Evolutionary conservation across 1,140 invertebrate species (phyloP), one percentile per base, ranked within the genome.

Genomic region (Heliconius hewitsoni): DNA sequence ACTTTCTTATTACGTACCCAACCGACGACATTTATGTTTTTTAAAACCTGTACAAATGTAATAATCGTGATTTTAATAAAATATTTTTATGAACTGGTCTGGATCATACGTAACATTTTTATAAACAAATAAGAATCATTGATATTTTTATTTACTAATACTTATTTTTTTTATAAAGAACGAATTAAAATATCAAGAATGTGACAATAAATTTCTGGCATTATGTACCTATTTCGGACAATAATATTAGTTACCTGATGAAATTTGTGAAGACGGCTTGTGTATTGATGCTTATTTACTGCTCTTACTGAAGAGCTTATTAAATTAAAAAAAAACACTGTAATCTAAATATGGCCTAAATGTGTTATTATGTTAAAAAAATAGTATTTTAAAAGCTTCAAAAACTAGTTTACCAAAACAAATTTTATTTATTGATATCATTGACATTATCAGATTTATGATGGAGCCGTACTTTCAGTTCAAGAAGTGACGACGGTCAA

Each of bases 1-100:
- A 90, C 86, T 87, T 85, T 90, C 87, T 85, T 82, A 83, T 81
- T 84, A 82, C 76, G 77, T 57, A 73, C 34, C n/a, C 52, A 42
- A 30, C 52, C 18, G 27, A 77, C 39, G 23, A 55, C 34, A 8
- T 78, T 60, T 78, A 52, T 75, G n/a, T 55, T 75, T 72, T 60
- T 75, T 37, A 66, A 50, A 74, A 75, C 42, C 30, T 70, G 50
- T 70, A 55, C 70, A 23, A 50, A 76, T 76, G 46, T 57, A 75
- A 71, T 76, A 46, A 39, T 30, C n/a, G 9, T 6, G 73, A 27
- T 46, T 74, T 74, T 74, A 30, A 74, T 74, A 27, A 74, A 74
- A 71, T 39, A 39, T 71, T 39, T 46, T 71, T 39, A 30, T 66
- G 27, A 66, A 66, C n/a, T 66, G 60, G 23, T 66, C n/a, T 30